Percentiles rank a stretch among this genome's conserved stretches.
Evolutionary conservation across 1,140 invertebrate species (phyloP).

Genomic region (Notospermus geniculatus): DNA sequence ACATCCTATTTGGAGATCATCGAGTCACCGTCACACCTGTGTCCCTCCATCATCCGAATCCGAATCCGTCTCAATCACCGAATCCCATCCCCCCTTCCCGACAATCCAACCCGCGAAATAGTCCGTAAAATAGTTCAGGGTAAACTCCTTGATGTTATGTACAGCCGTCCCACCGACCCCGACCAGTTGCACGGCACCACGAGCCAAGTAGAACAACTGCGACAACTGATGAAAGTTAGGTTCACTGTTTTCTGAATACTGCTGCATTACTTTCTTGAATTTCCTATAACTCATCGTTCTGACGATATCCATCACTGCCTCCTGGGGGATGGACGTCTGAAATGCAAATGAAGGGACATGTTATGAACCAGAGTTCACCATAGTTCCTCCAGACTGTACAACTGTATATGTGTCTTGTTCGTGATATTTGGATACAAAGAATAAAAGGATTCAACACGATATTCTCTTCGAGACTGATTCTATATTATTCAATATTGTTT

Average conservation of each 20-base stretch:
- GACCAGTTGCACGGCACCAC: constrained; percentile 33
- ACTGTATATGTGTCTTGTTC: too few relatives aligned
- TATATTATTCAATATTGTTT: too few relatives aligned
- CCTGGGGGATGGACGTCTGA: constrained; percentile 6
- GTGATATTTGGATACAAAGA: too few relatives aligned
- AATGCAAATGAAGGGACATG: too few relatives aligned
- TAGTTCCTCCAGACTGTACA: too few relatives aligned
- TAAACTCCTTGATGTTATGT: constrained; percentile 38
- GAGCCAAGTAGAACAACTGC: constrained; percentile 40
- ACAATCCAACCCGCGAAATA: constrained; percentile 46
- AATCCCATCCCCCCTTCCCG: constrained; percentile 44
- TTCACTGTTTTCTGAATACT: constrained; percentile 26
- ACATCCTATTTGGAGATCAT: too few relatives aligned
- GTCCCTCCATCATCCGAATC: too few relatives aligned
- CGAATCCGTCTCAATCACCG: too few relatives aligned
- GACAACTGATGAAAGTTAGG: constrained; percentile 41
- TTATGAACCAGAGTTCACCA: too few relatives aligned
- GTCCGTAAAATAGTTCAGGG: constrained; percentile 41
- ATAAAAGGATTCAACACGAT: too few relatives aligned
- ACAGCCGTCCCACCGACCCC: constrained; percentile 35
- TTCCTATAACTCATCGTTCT: constrained; percentile 34
- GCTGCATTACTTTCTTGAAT: constrained; percentile 34
- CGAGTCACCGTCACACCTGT: too few relatives aligned
- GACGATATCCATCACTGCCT: constrained; percentile 25
- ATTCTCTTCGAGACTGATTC: too few relatives aligned